Conservation (phyloP, 1,140 invertebrate species). For the Diorhabda carinulata region DNA sequence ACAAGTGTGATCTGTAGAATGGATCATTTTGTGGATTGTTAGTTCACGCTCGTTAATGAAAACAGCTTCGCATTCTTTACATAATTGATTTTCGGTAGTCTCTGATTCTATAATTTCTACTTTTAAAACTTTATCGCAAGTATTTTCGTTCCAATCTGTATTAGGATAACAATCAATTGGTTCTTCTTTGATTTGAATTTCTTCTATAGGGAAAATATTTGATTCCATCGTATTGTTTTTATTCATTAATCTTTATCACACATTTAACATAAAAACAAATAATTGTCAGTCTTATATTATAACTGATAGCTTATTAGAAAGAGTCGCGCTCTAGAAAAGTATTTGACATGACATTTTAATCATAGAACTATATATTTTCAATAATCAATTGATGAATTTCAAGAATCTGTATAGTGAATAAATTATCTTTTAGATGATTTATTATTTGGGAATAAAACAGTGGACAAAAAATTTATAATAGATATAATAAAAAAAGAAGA, state of each 20-base stretch:
- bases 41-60: slow-evolving; percentile 20
- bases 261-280: not conserved
- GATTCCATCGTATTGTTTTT: not conserved
- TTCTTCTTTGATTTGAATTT: slow-evolving; percentile 14
- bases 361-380: no score
- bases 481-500: no score
- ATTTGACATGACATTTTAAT: no score
- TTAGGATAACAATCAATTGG: not conserved
- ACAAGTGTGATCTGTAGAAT: slow-evolving; percentile 19
- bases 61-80: slow-evolving; percentile 9
- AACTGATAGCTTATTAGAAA: no score
- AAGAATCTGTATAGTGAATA: no score
- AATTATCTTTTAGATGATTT: no score
- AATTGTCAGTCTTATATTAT: no score
- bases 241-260: not conserved
- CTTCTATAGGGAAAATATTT: not conserved
- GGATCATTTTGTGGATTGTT: slow-evolving; percentile 21
- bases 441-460: no score
- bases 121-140: slow-evolving; percentile 10
- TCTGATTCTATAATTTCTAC: slow-evolving; percentile 13
- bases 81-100: slow-evolving; percentile 1
- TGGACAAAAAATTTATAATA: no score
- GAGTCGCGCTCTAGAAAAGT: no score
- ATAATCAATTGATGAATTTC: no score
- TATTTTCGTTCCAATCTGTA: slow-evolving; percentile 11